Evolutionary conservation across 2,888 invertebrate species (phyloP).

Genomic region (Drosophila mimetica): DNA sequence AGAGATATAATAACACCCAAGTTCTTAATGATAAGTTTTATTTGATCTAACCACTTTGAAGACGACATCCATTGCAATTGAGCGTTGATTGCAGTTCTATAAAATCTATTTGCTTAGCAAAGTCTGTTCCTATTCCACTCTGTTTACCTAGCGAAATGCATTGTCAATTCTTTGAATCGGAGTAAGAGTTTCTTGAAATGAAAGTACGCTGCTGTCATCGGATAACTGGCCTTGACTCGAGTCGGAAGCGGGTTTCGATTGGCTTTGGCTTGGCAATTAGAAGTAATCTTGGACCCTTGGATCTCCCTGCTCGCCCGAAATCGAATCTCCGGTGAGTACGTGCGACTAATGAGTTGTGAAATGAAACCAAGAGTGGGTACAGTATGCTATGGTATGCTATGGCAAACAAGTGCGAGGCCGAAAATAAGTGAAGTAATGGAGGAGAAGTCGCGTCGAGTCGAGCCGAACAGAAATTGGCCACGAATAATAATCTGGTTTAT

Average conservation of each 20-base stretch:
- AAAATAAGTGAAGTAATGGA: constrained; percentile 53
- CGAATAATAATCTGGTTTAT: constrained; percentile 77
- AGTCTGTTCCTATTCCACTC: neutral
- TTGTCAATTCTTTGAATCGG: neutral
- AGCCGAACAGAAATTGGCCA: constrained; percentile 53
- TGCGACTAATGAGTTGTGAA: constrained; percentile 65
- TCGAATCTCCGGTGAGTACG: constrained; percentile 37
- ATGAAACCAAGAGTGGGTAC: constrained; percentile 75
- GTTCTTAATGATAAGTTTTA: neutral
- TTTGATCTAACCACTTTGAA: neutral
- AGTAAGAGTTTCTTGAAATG: neutral
- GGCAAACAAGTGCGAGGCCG: constrained; percentile 40
- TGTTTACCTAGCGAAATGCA: neutral
- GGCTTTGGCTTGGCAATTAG: constrained; percentile 34
- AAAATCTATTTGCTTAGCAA: neutral
- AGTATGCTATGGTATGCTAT: no score
- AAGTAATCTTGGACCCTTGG: constrained; percentile 20
- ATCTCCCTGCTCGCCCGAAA: constrained; percentile 12
- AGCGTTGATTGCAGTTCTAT: neutral
- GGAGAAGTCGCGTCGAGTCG: constrained; percentile 31
- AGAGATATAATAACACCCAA: no score
- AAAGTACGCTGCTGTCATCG: neutral
- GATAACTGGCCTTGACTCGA: constrained; percentile 8
- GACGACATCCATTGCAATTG: neutral
- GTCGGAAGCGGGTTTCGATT: constrained; percentile 15